phyloP scores from a whole-genome alignment of 2,113 vertebrate species.

The Epinephelus fuscoguttatus region DNA sequence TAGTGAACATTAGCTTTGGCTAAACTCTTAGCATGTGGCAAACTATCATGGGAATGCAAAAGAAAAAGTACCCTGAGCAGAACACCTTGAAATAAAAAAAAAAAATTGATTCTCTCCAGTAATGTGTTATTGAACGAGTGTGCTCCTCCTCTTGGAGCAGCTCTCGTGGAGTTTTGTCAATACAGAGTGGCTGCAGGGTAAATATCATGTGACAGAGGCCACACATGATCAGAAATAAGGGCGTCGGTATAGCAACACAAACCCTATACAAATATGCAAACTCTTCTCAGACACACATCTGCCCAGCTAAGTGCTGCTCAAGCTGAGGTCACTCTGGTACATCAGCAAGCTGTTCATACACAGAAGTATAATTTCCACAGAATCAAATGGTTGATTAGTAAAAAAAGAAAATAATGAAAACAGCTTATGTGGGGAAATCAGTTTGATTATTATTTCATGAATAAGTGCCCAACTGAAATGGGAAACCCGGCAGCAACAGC shows the following conservation, averaged over 20 bases:
- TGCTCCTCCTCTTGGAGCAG: conserved; percentile 33
- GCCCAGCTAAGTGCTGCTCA: background rate
- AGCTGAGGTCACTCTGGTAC: background rate
- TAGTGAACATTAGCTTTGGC: conserved; percentile 4
- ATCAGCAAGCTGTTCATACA: background rate
- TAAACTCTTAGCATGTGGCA: conserved; percentile 16
- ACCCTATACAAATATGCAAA: conserved; percentile 49
- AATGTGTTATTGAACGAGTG: conserved; percentile 57
- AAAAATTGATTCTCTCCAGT: conserved; percentile 31
- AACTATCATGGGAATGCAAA: conserved; percentile 3
- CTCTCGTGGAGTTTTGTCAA: conserved; percentile 70
- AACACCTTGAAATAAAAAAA: conserved; percentile 26
- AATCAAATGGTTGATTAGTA: background rate
- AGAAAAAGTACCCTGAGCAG: conserved; percentile 21
- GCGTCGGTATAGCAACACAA: conserved; percentile 44
- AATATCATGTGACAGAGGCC: conserved; percentile 73
- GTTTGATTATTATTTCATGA: conserved; percentile 12
- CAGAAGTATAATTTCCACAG: background rate
- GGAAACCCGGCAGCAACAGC: background rate
- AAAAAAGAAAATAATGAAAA: conserved; percentile 1
- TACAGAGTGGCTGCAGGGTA: conserved; percentile 67
- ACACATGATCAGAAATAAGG: conserved; percentile 57
- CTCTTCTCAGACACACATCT: conserved; percentile 8
- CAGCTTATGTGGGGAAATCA: background rate
- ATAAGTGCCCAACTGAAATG: background rate